Conservation (phyloP, 1,140 invertebrate genomes). For the Brachionus rubens region DNA sequence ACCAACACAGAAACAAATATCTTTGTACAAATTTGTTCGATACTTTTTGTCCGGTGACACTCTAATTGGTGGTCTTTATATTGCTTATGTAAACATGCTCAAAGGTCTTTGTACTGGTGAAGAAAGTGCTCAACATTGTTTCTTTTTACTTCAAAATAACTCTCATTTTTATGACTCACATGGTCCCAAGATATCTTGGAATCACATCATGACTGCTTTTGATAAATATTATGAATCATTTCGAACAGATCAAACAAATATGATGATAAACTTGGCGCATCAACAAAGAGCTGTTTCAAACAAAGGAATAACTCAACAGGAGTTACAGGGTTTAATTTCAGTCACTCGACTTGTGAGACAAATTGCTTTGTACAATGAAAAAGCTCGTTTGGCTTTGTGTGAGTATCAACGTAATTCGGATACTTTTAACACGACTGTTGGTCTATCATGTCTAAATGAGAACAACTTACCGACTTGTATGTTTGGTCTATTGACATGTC, state of each 20-base stretch:
- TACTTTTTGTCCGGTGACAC: constrained; percentile 72
- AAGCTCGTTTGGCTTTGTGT: constrained; percentile 7
- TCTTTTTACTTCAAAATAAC: constrained; percentile 77
- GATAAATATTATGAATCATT: constrained; percentile 43
- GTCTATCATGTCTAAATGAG: constrained; percentile 7
- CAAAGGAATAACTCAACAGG: constrained; percentile 73
- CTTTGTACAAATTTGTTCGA: constrained; percentile 83
- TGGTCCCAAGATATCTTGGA: constrained; percentile 51
- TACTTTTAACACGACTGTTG: background rate
- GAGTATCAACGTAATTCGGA: background rate
- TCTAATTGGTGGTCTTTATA: constrained; percentile 77
- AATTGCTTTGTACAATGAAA: constrained; percentile 66
- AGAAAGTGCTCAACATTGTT: constrained; percentile 73
- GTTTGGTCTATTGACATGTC: constrained; percentile 80
- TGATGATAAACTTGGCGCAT: constrained; percentile 64
- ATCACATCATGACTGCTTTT: constrained; percentile 20
- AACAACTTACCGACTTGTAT: constrained; percentile 63
- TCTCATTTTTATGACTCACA: constrained; percentile 51
- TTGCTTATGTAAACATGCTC: constrained; percentile 81
- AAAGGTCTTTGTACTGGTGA: constrained; percentile 72
- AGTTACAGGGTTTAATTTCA: constrained; percentile 79
- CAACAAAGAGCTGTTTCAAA: constrained; percentile 56
- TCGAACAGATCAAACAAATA: background rate
- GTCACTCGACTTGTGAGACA: constrained; percentile 74
- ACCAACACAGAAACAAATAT: constrained; percentile 64